A percentile compares a stretch with the other conserved stretches of the same genome.
Conservation (phyloP, 2,113 vertebrate species). For the Rutilus rutilus region DNA sequence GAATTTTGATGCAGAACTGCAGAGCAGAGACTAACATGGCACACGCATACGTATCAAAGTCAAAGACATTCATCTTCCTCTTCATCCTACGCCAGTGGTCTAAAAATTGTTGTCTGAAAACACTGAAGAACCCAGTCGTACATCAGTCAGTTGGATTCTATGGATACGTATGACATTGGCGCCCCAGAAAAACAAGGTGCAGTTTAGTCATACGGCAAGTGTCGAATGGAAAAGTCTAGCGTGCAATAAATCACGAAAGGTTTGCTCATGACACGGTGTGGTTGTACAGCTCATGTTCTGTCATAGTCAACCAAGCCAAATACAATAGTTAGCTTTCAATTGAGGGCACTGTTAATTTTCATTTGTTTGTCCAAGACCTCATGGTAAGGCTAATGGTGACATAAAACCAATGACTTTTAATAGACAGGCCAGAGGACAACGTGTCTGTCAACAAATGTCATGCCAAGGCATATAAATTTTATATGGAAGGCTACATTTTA, state of each 20-base stretch:
- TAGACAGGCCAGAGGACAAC: not conserved
- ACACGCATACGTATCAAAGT: not conserved
- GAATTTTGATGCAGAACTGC: not conserved
- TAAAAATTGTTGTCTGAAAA: slow-evolving; percentile 29
- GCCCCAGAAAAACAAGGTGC: slow-evolving; percentile 16
- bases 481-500: not conserved
- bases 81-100: not conserved
- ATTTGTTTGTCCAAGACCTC: slow-evolving; percentile 38
- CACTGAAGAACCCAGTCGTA: not conserved
- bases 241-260: slow-evolving; percentile 44
- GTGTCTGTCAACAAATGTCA: not conserved
- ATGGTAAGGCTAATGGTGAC: slow-evolving; percentile 34
- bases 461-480: not conserved
- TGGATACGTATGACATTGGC: slow-evolving; percentile 1
- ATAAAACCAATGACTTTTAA: slow-evolving; percentile 39
- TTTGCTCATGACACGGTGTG: slow-evolving; percentile 41
- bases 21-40: not conserved
- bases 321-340: slow-evolving; percentile 39
- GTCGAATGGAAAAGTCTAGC: slow-evolving; percentile 38
- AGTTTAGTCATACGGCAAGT: slow-evolving; percentile 26
- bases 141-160: slow-evolving; percentile 11
- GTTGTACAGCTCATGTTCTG: slow-evolving; percentile 36
- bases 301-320: slow-evolving; percentile 35
- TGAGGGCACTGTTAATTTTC: slow-evolving; percentile 23
- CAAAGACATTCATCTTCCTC: slow-evolving; percentile 19